Conservation (phyloP, 2,888 invertebrate species). For the Silvanus unidentatus region DNA sequence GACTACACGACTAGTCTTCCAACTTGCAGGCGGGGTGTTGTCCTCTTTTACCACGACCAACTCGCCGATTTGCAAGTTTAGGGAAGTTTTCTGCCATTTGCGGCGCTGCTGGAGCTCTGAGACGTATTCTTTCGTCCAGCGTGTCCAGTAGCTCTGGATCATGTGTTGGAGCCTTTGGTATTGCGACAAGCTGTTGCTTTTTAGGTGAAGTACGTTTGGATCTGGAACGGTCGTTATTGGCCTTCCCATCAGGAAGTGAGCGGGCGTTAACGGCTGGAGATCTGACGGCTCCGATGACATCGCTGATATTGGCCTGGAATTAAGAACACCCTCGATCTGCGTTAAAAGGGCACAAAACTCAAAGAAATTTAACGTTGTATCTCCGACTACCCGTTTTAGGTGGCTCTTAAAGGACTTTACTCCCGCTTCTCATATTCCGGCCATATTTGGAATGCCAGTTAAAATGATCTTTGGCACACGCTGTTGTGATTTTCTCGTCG, state of each 20-base stretch:
- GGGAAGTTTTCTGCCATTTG: conserved; percentile 8
- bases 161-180: conserved; percentile 15
- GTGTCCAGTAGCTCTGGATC: conserved; percentile 17
- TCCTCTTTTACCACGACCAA: conserved; percentile 1
- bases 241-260: conserved; percentile 23
- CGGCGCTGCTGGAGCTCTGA: conserved; percentile 11
- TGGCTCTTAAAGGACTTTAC: conserved; percentile 9
- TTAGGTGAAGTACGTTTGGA: conserved; percentile 6
- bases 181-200: conserved; percentile 8
- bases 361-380: not conserved
- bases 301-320: conserved; percentile 11
- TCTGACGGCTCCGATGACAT: conserved; percentile 21
- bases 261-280: conserved; percentile 12
- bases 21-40: not conserved
- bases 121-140: conserved; percentile 14
- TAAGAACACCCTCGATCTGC: conserved; percentile 1
- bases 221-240: conserved; percentile 17
- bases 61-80: not conserved
- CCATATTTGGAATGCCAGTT: conserved; percentile 28
- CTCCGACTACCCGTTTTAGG: not conserved
- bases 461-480: conserved; percentile 12
- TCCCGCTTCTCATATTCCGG: conserved; percentile 9
- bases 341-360: not conserved
- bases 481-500: not conserved
- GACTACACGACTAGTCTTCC: not conserved